These are phyloP conservation scores for Lucilia cuprina DNA, from an alignment of 1,140 invertebrate species.

Conservation along the genomic window DNA sequence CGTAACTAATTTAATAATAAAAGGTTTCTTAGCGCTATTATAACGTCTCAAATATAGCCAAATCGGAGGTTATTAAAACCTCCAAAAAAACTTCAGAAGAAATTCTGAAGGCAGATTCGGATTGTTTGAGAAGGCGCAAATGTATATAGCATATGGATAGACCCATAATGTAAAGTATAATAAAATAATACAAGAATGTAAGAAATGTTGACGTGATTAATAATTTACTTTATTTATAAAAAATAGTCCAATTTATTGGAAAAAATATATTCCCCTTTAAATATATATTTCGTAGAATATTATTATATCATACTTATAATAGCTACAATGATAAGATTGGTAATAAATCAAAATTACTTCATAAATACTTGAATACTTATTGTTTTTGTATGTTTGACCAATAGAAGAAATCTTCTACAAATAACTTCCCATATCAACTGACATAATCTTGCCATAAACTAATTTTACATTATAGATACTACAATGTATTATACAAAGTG, in stretches of 20 bases:
- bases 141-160: too few species aligned
- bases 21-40: too few species aligned
- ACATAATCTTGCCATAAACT: constrained; percentile 22
- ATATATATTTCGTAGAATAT: neutral
- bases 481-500: neutral
- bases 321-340: neutral
- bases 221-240: too few species aligned
- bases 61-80: too few species aligned
- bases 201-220: too few species aligned
- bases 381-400: neutral
- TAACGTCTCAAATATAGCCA: too few species aligned
- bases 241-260: neutral
- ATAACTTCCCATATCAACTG: neutral
- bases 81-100: too few species aligned
- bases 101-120: too few species aligned
- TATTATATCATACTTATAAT: neutral
- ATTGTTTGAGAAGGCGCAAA: too few species aligned
- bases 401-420: neutral
- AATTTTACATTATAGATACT: neutral
- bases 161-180: too few species aligned
- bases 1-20: too few species aligned
- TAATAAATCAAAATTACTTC: constrained; percentile 26
- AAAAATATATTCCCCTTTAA: neutral
- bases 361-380: neutral
- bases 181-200: too few species aligned